Base-by-base conservation (phyloP, 1,140 invertebrate species). In the Apis dorsata region DNA sequence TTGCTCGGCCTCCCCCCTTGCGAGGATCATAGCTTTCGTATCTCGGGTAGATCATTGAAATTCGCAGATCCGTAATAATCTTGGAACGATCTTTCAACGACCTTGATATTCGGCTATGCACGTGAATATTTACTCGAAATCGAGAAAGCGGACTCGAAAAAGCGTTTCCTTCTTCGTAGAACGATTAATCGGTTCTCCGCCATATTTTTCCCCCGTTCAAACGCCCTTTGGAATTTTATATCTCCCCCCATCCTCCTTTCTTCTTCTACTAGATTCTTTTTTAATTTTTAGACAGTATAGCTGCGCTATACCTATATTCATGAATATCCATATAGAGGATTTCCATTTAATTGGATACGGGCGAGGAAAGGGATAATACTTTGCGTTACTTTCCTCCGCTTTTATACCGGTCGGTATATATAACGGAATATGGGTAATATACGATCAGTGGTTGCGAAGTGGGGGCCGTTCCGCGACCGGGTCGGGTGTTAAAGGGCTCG, bases 401-500 rank as follows among this genome's bases (percentile, higher is more conserved):
- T 72, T 66, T 79, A 51, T 79, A 76, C 84, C 57, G 71, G 62
- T 75, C 66, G 69, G 65, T 63, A 57, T 15, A 57, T 15, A 12
- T 55, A 60, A 66, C 65, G 60, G 71, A 83, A 86, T 76, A 83
- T 28, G 28, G 53, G 85, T 78, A 51, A 74, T 75, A 69, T 80
- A 77, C 53, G 60, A 84, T 79, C 76, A 75, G 55, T 63, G 34
- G 34, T 0, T 0, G 34, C 65, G 62, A 72, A 44, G 44, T 55
- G 60, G 28, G 69, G 49, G 49, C 51, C 19, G 65, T 75, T 77
- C 24, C 55, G 73, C 65, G 71, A 11, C 19, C 62, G 34, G 34
- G 73, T n/a, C 59, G 55, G 79, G 77, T 7, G 82, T 85, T 71
- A 83, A 83, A 88, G 78, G 85, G 85, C 81, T 69, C 69, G 59